A percentile compares a stretch with the other conserved stretches of the same genome.
phyloP scores from a whole-genome alignment of 2,113 vertebrate species.

The Cnemophilus loriae region DNA sequence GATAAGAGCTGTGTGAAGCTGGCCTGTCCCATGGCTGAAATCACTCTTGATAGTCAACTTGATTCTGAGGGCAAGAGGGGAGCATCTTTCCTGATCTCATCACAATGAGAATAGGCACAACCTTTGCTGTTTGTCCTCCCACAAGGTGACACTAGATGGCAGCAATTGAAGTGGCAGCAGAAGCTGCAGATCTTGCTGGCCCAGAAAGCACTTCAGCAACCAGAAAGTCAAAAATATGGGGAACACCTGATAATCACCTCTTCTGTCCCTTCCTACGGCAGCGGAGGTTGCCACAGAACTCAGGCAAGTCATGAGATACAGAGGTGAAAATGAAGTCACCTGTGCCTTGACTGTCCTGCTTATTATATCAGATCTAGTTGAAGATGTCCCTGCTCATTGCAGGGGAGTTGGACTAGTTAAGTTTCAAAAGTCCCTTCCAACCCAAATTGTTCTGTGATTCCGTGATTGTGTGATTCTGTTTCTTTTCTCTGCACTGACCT shows the following conservation, averaged over 20 bases:
- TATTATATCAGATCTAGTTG: neutral
- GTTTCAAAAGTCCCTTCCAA: neutral
- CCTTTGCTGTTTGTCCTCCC: neutral
- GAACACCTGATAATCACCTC: neutral
- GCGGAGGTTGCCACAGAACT: rapidly evolving
- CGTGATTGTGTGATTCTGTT: neutral
- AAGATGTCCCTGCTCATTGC: neutral
- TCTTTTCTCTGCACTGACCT: neutral
- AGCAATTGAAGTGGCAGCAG: slow-evolving; percentile 25
- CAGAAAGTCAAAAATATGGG: rapidly evolving
- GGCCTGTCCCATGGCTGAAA: neutral
- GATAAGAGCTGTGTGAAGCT: neutral
- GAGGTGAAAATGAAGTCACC: neutral
- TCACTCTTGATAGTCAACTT: neutral
- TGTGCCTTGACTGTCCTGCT: neutral
- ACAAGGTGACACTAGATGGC: slow-evolving; percentile 55
- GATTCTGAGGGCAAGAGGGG: neutral
- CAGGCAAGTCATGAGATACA: neutral
- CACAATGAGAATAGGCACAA: rapidly evolving
- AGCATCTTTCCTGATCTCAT: neutral
- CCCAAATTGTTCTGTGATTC: neutral
- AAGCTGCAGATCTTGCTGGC: neutral
- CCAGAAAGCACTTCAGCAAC: neutral
- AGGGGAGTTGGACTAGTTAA: neutral
- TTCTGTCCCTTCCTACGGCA: neutral